Conservation (phyloP, 2,888 invertebrate species). For the Itoplectis maculator region DNA sequence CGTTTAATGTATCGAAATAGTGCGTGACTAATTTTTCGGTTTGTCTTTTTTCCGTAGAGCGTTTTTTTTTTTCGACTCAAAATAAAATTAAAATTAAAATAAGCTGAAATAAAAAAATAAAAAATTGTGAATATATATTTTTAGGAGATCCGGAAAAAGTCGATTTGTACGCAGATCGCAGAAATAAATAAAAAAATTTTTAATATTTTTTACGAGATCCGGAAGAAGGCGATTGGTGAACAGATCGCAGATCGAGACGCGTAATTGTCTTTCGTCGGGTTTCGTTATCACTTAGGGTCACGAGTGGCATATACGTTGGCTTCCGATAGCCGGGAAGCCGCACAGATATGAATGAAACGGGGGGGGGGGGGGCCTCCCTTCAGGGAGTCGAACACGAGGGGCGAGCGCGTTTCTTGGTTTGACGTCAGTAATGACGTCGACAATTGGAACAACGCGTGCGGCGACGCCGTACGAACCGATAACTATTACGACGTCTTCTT, state of each 20-base stretch:
- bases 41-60: not conserved
- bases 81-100: no score
- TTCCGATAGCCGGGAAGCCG: constrained; percentile 36
- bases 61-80: not conserved
- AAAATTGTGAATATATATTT: no score
- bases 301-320: not conserved
- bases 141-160: no score
- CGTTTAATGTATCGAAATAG: no score
- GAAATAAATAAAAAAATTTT: no score
- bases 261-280: no score
- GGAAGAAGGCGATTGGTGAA: no score
- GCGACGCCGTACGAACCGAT: constrained; percentile 2
- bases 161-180: no score
- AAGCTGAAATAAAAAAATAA: no score
- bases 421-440: constrained; percentile 72
- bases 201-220: no score
- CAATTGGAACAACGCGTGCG: constrained; percentile 20
- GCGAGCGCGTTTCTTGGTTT: constrained; percentile 62
- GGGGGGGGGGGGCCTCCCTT: constrained; percentile 35
- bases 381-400: constrained; percentile 32
- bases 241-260: no score
- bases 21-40: no score
- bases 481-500: constrained; percentile 3
- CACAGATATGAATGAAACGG: constrained; percentile 44
- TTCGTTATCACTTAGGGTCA: constrained; percentile 17